These are phyloP conservation scores for Polydrusus pterygomalis DNA, from an alignment of 2,888 invertebrate genomes.

Conservation along the genomic window DNA sequence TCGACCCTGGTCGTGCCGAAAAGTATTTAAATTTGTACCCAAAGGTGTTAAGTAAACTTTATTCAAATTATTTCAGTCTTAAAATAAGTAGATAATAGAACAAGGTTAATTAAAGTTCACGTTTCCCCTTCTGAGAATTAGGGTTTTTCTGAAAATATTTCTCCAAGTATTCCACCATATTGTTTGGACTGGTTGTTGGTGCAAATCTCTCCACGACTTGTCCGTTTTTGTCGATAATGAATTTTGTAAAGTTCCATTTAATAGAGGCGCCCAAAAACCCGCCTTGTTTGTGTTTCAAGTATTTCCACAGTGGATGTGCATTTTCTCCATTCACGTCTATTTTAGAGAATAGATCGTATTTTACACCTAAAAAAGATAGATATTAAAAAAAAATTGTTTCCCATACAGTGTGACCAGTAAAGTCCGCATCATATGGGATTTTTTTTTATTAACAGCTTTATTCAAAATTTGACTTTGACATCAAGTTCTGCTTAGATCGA, in stretches of 20 bases:
- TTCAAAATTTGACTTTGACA: too few relatives aligned
- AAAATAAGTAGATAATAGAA: neutral
- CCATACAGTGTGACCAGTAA: too few relatives aligned
- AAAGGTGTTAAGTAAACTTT: neutral
- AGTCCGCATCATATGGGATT: too few relatives aligned
- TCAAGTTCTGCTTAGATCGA: too few relatives aligned
- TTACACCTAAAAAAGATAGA: conserved; percentile 70
- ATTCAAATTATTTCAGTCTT: neutral
- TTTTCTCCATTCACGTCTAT: conserved; percentile 80
- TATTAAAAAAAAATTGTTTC: too few relatives aligned
- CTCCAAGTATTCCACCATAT: conserved; percentile 59
- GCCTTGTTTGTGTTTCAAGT: conserved; percentile 75
- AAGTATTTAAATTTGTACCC: too few relatives aligned
- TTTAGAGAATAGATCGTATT: conserved; percentile 86
- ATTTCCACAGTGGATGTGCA: conserved; percentile 80
- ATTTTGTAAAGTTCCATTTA: conserved; percentile 95
- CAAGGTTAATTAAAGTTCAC: conserved; percentile 24
- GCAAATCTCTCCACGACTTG: conserved; percentile 80
- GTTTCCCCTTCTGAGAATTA: conserved; percentile 1
- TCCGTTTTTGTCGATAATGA: conserved; percentile 85
- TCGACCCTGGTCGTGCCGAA: too few relatives aligned
- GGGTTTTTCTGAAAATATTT: conserved; percentile 35
- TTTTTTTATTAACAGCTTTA: too few relatives aligned
- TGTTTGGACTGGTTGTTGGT: conserved; percentile 69
- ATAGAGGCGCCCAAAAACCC: conserved; percentile 79